A percentile compares a stretch with the other conserved stretches of the same genome.
These are phyloP conservation scores for Smittia aterrima DNA, from an alignment of 2,888 invertebrate genomes.

Conservation along the genomic window DNA sequence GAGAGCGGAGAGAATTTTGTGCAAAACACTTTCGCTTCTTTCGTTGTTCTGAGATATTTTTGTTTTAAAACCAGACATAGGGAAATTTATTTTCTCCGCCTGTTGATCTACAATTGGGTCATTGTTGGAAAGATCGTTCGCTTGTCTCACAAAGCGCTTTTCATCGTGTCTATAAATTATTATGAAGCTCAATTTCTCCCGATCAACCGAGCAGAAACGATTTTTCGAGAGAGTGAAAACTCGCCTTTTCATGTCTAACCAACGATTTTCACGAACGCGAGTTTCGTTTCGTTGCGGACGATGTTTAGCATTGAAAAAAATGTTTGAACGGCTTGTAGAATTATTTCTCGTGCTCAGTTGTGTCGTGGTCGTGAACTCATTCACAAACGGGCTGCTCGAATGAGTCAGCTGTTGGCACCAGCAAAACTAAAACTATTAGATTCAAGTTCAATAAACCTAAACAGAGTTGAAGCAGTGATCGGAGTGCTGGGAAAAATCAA, in stretches of 20 bases:
- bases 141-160: background rate
- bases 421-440: background rate
- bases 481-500: background rate
- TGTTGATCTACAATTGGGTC: background rate
- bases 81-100: background rate
- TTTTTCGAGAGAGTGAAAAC: background rate
- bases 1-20: background rate
- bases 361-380: background rate
- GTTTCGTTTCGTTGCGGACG: background rate
- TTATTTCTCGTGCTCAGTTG: background rate
- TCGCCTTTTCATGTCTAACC: background rate
- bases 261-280: constrained; percentile 13
- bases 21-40: background rate
- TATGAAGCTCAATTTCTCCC: background rate
- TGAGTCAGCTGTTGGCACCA: constrained; percentile 4
- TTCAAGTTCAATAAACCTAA: background rate
- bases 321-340: too few species aligned
- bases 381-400: background rate
- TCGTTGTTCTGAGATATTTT: too few species aligned
- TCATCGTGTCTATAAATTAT: background rate
- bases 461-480: background rate
- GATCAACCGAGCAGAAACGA: background rate
- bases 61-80: background rate
- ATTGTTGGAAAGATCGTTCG: background rate
- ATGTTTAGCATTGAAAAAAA: constrained; percentile 11